Evolutionary conservation across 2,888 invertebrate genomes (phyloP).

Genomic region (Hipparchia sbordonii): DNA sequence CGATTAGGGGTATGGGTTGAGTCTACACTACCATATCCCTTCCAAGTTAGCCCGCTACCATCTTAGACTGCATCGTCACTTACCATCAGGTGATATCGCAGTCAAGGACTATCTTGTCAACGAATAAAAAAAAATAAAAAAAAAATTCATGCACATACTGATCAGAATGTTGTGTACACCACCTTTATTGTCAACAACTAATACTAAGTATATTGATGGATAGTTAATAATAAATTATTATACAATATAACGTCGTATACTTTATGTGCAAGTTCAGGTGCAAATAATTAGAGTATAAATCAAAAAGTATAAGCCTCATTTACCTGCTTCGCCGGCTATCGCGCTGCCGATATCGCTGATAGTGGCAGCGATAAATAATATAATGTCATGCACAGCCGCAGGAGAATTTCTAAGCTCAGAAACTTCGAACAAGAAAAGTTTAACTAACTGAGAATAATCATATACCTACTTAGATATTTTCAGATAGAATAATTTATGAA

Average conservation of each 20-base stretch:
- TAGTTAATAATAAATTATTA: not conserved
- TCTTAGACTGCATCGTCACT: too few relatives aligned
- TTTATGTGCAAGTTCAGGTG: conserved; percentile 10
- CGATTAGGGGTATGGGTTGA: too few relatives aligned
- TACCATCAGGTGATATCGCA: too few relatives aligned
- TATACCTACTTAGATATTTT: too few relatives aligned
- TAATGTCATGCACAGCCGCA: conserved; percentile 65
- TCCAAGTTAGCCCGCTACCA: too few relatives aligned
- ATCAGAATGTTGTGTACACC: not conserved
- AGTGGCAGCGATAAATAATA: conserved; percentile 73
- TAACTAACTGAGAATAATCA: too few relatives aligned
- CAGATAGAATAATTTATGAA: too few relatives aligned
- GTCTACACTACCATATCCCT: too few relatives aligned
- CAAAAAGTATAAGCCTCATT: conserved; percentile 63
- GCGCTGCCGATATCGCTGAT: conserved; percentile 67
- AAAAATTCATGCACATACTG: not conserved
- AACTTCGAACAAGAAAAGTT: not conserved
- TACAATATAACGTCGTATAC: not conserved
- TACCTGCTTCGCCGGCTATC: conserved; percentile 66
- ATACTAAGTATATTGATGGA: not conserved
- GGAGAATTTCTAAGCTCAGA: conserved; percentile 27
- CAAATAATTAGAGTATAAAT: conserved; percentile 54
- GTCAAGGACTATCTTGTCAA: too few relatives aligned
- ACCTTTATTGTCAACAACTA: not conserved
- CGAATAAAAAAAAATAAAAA: too few relatives aligned